These are phyloP conservation scores for Montipora capricornis DNA, from an alignment of 64 coral and sea anemone species.

Conservation along the genomic window DNA sequence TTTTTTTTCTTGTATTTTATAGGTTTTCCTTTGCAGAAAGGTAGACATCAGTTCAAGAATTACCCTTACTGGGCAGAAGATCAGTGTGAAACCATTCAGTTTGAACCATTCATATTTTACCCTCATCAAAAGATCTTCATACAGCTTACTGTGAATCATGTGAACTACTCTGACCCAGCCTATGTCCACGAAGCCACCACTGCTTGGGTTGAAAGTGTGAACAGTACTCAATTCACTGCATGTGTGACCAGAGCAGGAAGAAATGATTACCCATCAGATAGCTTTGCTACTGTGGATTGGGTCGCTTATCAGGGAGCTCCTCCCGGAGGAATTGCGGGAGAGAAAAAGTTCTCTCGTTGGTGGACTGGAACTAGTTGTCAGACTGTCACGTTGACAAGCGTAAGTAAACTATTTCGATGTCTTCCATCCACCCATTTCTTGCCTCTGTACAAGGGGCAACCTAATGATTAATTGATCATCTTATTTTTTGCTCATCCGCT, in stretches of 20 bases:
- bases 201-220: too few species aligned
- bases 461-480: too few species aligned
- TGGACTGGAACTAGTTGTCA: conserved; percentile 47
- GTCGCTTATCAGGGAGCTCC: too few species aligned
- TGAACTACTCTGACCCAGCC: conserved; percentile 34
- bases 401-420: not conserved
- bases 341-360: conserved; percentile 19
- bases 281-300: too few species aligned
- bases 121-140: conserved; percentile 68
- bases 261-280: too few species aligned
- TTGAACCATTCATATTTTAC: conserved; percentile 65
- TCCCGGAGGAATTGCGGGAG: conserved; percentile 5
- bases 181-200: conserved; percentile 58
- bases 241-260: too few species aligned
- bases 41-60: not conserved
- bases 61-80: conserved; percentile 1
- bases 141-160: conserved; percentile 65
- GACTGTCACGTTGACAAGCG: conserved; percentile 9
- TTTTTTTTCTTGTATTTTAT: too few species aligned
- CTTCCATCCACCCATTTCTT: too few species aligned
- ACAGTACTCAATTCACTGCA: too few species aligned
- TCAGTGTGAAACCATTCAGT: conserved; percentile 42
- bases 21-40: conserved; percentile 72
- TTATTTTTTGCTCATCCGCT: too few species aligned
- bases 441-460: too few species aligned